Evolutionary conservation across 2,797 vertebrate species (phyloP).

Genomic region (Sebastiscus albofasciatus): DNA sequence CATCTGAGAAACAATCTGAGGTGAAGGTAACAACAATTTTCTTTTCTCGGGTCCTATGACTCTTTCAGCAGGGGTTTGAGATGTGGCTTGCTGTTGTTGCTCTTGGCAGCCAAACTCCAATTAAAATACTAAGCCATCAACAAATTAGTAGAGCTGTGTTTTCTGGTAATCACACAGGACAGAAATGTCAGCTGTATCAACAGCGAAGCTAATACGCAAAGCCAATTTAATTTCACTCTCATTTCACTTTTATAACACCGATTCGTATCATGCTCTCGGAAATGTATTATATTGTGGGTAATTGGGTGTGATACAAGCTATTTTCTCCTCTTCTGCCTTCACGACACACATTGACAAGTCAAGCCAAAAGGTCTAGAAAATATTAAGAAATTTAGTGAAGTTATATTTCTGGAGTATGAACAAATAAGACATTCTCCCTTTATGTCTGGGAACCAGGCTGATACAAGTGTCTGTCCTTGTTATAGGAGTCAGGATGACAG

Average conservation of each 20-base stretch:
- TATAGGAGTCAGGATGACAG: constrained; percentile 12
- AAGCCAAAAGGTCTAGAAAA: background rate
- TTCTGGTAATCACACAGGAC: background rate
- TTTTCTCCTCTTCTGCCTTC: background rate
- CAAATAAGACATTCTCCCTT: background rate
- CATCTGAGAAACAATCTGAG: background rate
- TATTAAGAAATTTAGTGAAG: background rate
- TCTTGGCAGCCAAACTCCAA: background rate
- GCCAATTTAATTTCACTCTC: background rate
- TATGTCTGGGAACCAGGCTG: background rate
- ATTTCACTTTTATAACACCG: background rate
- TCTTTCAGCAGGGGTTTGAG: background rate
- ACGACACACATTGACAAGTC: background rate
- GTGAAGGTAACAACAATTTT: background rate
- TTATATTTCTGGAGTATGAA: background rate
- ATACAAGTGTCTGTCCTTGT: background rate
- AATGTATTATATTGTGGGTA: background rate
- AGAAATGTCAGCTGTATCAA: background rate
- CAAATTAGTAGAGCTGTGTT: background rate
- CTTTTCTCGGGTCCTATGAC: background rate
- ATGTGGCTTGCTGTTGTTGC: background rate
- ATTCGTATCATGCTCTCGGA: background rate
- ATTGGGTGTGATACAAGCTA: background rate
- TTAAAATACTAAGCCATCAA: background rate
- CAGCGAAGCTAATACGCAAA: background rate